A percentile compares a stretch with the other conserved stretches of the same genome.
phyloP scores from a whole-genome alignment of 2,113 vertebrate species.

The Thunnus thynnus region DNA sequence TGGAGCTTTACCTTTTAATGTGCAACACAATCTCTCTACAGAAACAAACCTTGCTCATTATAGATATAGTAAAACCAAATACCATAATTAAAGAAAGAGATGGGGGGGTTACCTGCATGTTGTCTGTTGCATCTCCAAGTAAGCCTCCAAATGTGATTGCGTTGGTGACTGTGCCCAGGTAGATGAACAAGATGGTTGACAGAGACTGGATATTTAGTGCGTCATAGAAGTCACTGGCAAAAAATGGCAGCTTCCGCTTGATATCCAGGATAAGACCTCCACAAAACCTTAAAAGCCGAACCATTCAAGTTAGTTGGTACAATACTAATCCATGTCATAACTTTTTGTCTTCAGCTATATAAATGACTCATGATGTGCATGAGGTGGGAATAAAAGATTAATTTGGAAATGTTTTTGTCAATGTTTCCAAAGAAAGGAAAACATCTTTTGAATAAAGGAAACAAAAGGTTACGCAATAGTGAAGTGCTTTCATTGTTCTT shows the following conservation, averaged over 20 bases:
- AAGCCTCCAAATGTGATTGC: slow-evolving; percentile 98
- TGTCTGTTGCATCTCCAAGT: slow-evolving; percentile 96
- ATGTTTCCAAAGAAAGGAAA: background rate
- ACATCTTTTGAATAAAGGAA: background rate
- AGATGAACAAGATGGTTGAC: slow-evolving; percentile 97
- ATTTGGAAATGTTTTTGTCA: background rate
- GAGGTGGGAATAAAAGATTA: background rate
- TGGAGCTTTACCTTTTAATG: too few species aligned
- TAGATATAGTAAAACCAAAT: too few species aligned
- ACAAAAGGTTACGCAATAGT: background rate
- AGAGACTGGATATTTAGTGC: slow-evolving; percentile 96
- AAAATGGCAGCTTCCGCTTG: slow-evolving; percentile 96
- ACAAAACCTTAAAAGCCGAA: slow-evolving; percentile 88
- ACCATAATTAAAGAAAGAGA: too few species aligned
- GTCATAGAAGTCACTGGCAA: slow-evolving; percentile 96
- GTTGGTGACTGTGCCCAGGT: slow-evolving; percentile 97
- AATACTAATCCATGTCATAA: accelerated
- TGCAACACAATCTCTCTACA: too few species aligned
- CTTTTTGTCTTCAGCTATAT: background rate
- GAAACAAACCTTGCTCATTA: too few species aligned
- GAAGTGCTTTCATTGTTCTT: background rate
- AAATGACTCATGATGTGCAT: background rate
- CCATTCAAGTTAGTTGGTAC: background rate
- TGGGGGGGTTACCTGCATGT: slow-evolving; percentile 92
- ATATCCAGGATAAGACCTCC: slow-evolving; percentile 95